phyloP scores from a whole-genome alignment of 2,797 vertebrate species.

The Manis pentadactyla region DNA sequence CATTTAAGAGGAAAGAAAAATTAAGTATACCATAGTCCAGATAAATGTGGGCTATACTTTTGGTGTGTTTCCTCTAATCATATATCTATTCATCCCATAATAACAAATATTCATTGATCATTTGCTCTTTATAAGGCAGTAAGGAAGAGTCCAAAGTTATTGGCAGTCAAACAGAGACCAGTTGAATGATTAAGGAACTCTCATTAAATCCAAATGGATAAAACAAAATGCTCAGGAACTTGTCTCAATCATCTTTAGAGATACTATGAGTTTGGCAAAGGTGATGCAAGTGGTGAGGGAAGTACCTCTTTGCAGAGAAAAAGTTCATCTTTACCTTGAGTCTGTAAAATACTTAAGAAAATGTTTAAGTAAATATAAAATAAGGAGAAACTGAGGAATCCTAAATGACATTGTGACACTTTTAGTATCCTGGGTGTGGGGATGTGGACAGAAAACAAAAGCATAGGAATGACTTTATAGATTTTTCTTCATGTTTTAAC shows the following conservation, averaged over 20 bases:
- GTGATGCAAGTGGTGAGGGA: neutral
- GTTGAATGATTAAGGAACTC: neutral
- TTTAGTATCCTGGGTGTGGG: too few relatives aligned
- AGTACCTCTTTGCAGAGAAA: neutral
- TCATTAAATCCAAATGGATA: neutral
- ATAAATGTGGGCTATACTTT: neutral
- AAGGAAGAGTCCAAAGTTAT: neutral
- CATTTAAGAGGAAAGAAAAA: neutral
- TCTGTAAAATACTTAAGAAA: neutral
- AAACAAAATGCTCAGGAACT: neutral
- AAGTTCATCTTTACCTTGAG: neutral
- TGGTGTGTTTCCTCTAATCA: neutral
- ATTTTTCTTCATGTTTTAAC: neutral
- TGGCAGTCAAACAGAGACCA: neutral
- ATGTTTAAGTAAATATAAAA: neutral
- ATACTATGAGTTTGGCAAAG: neutral
- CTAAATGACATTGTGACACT: neutral
- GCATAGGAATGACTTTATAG: neutral
- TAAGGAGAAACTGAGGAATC: neutral
- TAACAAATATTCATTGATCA: neutral
- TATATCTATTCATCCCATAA: neutral
- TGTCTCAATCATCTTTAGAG: neutral
- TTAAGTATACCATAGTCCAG: neutral
- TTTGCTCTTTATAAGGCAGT: neutral
- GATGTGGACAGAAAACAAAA: neutral